Conservation (phyloP, 2,113 vertebrate species). For the Bubo scandiacus region DNA sequence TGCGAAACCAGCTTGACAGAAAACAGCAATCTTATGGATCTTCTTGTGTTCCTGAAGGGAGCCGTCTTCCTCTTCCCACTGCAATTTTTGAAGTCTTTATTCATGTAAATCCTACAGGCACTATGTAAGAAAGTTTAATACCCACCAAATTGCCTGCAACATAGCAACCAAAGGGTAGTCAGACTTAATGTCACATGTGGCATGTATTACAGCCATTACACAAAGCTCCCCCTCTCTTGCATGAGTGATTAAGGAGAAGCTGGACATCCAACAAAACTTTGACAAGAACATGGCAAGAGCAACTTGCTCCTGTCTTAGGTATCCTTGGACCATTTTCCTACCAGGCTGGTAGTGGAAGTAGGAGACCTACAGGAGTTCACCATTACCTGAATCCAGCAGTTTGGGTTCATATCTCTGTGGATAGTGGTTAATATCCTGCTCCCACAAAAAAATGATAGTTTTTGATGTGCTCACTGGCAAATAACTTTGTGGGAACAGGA, state of each 20-base stretch:
- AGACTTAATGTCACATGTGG: not conserved
- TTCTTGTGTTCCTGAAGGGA: not conserved
- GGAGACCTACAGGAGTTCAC: not conserved
- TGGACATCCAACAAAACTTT: not conserved
- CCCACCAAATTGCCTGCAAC: not conserved
- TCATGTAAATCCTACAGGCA: not conserved
- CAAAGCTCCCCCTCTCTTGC: not conserved
- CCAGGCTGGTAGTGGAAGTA: not conserved
- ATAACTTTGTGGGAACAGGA: not conserved
- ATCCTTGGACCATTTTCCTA: not conserved
- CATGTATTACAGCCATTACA: not conserved
- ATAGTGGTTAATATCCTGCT: not conserved
- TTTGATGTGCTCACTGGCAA: not conserved
- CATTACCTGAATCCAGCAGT: not conserved
- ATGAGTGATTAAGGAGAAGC: not conserved
- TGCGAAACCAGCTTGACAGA: not conserved
- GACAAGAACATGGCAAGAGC: not conserved
- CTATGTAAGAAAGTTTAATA: not conserved
- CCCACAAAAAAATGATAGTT: not conserved
- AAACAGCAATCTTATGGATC: not conserved
- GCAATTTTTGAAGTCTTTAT: not conserved
- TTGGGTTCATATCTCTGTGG: not conserved
- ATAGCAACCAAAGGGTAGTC: not conserved
- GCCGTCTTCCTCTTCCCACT: not conserved
- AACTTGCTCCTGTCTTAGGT: not conserved